Evolutionary conservation across 2,888 invertebrate species (phyloP).

Genomic region (Steinernema carpocapsae): DNA sequence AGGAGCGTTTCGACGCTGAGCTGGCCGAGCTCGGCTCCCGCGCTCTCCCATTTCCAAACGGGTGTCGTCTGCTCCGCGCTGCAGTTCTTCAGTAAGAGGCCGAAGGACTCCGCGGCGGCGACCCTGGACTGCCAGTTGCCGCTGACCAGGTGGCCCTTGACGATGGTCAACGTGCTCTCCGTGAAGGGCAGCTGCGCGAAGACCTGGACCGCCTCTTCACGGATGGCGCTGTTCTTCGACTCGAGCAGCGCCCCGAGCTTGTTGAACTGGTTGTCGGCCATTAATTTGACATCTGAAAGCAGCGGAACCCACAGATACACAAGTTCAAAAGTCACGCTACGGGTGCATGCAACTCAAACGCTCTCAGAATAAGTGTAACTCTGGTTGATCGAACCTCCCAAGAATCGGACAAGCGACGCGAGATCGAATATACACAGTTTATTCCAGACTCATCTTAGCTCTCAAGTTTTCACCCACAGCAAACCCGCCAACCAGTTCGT

Average conservation of each 20-base stretch:
- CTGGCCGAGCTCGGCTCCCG: background rate
- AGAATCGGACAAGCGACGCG: background rate
- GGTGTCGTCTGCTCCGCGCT: conserved; percentile 18
- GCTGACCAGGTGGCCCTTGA: conserved; percentile 41
- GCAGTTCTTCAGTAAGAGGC: conserved; percentile 44
- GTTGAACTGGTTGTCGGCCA: conserved; percentile 44
- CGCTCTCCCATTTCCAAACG: conserved; percentile 37
- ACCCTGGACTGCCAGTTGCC: conserved; percentile 61
- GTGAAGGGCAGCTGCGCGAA: conserved; percentile 57
- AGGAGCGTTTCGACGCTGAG: conserved; percentile 45
- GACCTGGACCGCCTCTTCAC: conserved; percentile 58
- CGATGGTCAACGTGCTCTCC: conserved; percentile 49
- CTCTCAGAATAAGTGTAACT: background rate
- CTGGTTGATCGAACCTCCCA: background rate
- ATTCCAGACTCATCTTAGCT: background rate
- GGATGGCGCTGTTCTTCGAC: conserved; percentile 60
- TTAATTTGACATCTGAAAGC: background rate
- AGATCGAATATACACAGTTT: background rate
- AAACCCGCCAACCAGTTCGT: background rate
- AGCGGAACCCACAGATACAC: too few species aligned
- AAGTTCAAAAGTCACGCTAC: too few species aligned
- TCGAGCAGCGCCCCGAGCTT: conserved; percentile 63
- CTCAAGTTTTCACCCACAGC: background rate
- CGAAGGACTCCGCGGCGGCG: conserved; percentile 59
- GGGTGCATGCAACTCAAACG: too few species aligned